Evolutionary conservation across 2,797 vertebrate genomes (phyloP), one percentile per base, ranked within the genome.

Genomic region (Dipus sagitta): DNA sequence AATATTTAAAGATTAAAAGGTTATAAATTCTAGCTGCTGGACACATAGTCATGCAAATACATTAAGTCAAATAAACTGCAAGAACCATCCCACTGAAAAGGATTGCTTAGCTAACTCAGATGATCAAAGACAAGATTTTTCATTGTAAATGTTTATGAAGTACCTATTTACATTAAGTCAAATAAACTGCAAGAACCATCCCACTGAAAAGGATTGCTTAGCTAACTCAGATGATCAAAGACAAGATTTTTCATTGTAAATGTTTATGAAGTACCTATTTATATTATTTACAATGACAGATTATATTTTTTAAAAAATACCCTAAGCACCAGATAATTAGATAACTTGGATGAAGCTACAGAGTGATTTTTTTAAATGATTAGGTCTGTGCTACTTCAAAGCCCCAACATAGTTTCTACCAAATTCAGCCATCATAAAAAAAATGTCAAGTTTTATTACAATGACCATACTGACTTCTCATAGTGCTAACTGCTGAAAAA

Each of bases 181-280:
- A 94, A 81, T 47, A 85, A 93, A 84, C 11, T 77, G 20, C 87
- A 60, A 88, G 52, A 88, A 65, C 17, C 62, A 75, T 58, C 38
- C 86, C 34, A 93, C 3, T 74, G 65, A 71, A 94, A 5, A 24
- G 8, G 17, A 9, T 42, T 58, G 72, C 47, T 92, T 90, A 88
- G 17, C 14, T 58, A 58, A 83, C 26, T 47, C 18, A 92, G 72
- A 58, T 17, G 13, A 58, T 92, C 85, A 91, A 74, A 67, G 94
- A 92, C 83, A 30, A 30, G 12, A 15, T 2, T 94, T 86, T 72
- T 94, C 71, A 88, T 30, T 60, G 32, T 64, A 87, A 54, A 82
- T 68, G 30, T 62, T 75, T 88, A 88, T 70, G 32, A 92, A 94
- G 26, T 90, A 79, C 34, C 34, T 81, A 80, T 85, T 80, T 90